Base-by-base conservation (phyloP, 35 echinoderm and acorn worm species). In the Strongylocentrotus purpuratus region DNA sequence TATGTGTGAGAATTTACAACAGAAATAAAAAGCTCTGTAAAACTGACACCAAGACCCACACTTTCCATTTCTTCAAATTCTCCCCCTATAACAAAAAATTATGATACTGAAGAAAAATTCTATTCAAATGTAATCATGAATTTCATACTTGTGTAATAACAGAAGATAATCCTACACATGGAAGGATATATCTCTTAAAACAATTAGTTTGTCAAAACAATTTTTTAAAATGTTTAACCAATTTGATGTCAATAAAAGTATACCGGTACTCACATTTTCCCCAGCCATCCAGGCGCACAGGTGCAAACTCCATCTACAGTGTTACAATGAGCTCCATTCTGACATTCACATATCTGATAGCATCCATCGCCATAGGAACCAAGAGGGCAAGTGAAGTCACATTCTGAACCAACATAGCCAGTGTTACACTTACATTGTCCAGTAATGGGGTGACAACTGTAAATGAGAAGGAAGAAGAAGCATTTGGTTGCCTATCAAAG, bases 371-470 rank as follows among this genome's bases (percentile, higher is more conserved):
- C 98, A 88, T 97, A 99, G 9, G 87, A 95, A 94, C 94, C 94
- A 22, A 85, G 41, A 28, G 94, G 85, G 91, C 98, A 99, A 33
- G 90, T 94, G 15, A 86, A 86, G 15, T 94, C 91, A 86, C 98
- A 99, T 13, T 94, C 70, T 48, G 47, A 31, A 60, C 98, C 98
- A 9, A 97, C 87, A 47, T 92, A 99, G 25, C 98, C 98, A 70
- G 95, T 88, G 25, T 94, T 99, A 94, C 98, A 99, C 70, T 93
- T 95, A 94, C 98, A 99, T 28, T 96, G 88, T 20, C 97, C 98
- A 18, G 31, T 61, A 25, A 97, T 46, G 13, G 92, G 95, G 85
- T 99, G 95, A 94, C 92, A 94, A 60, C 97, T 98, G 47, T 20
- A 93, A 32, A 91, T 41, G 46, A 58, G 91, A 47, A 58, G 58